Percentiles rank a stretch among this genome's conserved stretches.
phyloP scores from a whole-genome alignment of 2,797 vertebrate species.

The Crax fasciolata region DNA sequence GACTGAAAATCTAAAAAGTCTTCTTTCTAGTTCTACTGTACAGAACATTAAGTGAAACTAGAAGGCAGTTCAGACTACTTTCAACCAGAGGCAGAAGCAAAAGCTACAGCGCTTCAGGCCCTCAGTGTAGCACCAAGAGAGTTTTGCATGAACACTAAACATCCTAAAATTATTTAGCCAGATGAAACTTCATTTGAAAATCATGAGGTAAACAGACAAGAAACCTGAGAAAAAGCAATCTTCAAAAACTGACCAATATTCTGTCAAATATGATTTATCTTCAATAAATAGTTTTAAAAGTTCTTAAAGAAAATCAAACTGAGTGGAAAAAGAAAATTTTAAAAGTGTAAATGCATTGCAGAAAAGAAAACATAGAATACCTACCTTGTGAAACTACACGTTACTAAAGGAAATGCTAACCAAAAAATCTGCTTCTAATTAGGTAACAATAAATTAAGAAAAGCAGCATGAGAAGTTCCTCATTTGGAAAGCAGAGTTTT shows the following conservation, averaged over 20 bases:
- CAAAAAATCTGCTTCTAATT: neutral
- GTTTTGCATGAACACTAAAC: neutral
- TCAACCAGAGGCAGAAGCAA: constrained; percentile 36
- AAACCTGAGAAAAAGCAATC: constrained; percentile 32
- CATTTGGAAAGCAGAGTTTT: constrained; percentile 19
- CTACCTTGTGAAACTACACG: constrained; percentile 25
- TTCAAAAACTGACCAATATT: constrained; percentile 33
- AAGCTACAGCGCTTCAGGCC: constrained; percentile 15
- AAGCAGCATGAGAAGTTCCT: neutral
- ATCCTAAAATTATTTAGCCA: constrained; percentile 3
- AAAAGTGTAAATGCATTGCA: constrained; percentile 33
- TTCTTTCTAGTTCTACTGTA: neutral
- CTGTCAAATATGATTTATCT: constrained; percentile 71
- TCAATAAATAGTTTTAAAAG: constrained; percentile 18
- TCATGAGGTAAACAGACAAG: constrained; percentile 18
- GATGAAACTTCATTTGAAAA: neutral
- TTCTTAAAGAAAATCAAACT: neutral
- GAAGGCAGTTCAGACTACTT: neutral
- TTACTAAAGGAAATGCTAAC: constrained; percentile 1
- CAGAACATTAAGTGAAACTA: neutral
- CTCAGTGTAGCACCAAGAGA: constrained; percentile 52
- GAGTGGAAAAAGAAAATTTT: neutral
- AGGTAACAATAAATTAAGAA: neutral
- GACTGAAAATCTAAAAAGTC: neutral
- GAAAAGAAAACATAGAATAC: constrained; percentile 16